Conservation (phyloP, 2,113 vertebrate species). For the Lethenteron camtschaticum region DNA sequence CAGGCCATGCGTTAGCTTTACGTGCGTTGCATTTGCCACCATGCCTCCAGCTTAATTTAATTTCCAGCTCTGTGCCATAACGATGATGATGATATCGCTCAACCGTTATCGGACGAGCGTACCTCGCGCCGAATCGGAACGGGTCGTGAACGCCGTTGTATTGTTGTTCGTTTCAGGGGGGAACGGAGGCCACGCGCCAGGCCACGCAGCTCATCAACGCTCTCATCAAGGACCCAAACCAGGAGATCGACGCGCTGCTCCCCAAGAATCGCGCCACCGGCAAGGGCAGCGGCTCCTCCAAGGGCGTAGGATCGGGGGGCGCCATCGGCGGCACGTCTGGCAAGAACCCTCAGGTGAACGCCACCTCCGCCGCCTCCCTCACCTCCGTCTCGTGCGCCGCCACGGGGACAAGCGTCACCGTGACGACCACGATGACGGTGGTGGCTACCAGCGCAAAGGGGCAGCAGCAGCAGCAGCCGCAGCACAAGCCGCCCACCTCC, state of each 20-base stretch:
- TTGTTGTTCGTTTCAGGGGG: not conserved
- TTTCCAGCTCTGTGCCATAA: too few species aligned
- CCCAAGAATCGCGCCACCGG: constrained; percentile 24
- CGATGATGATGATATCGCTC: too few species aligned
- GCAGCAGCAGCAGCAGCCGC: constrained; percentile 71
- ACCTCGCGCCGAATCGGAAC: too few species aligned
- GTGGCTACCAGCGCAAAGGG: not conserved
- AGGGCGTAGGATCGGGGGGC: constrained; percentile 44
- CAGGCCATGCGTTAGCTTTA: too few species aligned
- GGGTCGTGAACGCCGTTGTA: too few species aligned
- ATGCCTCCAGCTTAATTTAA: too few species aligned
- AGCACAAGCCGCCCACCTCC: constrained; percentile 72
- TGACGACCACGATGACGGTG: not conserved
- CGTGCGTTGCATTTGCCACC: too few species aligned
- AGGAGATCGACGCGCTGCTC: constrained; percentile 4
- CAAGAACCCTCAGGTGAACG: constrained; percentile 53
- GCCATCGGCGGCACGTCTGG: constrained; percentile 43
- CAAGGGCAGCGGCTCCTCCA: constrained; percentile 40
- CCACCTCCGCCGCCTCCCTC: constrained; percentile 48
- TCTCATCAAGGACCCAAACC: constrained; percentile 3
- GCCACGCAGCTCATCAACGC: constrained; percentile 3
- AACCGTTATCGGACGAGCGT: too few species aligned
- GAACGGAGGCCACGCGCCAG: constrained; percentile 3
- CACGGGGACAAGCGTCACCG: not conserved
- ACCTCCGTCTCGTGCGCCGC: constrained; percentile 47